phyloP scores from a whole-genome alignment of 2,113 vertebrate species.

The Osmerus eperlanus region DNA sequence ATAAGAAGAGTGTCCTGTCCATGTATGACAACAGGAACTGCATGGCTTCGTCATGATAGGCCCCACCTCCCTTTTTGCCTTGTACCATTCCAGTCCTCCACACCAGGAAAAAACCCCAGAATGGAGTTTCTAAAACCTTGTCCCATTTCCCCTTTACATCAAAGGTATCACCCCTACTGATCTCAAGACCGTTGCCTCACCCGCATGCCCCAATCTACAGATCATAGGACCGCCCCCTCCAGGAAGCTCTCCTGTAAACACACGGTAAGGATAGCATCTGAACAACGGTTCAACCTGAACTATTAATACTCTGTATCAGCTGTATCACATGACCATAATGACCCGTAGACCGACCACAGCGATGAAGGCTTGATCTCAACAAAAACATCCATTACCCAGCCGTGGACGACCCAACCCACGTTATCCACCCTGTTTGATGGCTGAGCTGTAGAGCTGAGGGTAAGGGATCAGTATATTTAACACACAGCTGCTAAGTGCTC shows the following conservation, averaged over 20 bases:
- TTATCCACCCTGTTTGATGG: no score
- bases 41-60: constrained; percentile 30
- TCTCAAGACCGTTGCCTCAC: constrained; percentile 15
- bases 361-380: no score
- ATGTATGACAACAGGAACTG: constrained; percentile 58
- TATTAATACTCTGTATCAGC: no score
- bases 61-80: background rate
- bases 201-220: constrained; percentile 47
- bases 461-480: no score
- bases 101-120: background rate
- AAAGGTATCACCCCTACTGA: constrained; percentile 50
- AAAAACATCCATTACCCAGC: no score
- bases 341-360: background rate
- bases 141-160: constrained; percentile 29
- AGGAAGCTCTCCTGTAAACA: constrained; percentile 62
- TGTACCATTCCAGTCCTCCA: constrained; percentile 24
- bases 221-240: constrained; percentile 47
- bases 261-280: constrained; percentile 14
- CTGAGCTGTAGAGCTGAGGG: no score
- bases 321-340: background rate
- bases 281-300: no score
- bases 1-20: constrained; percentile 45
- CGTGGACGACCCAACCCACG: no score
- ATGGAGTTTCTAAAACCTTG: constrained; percentile 20
- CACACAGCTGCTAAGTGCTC: no score